Evolutionary conservation across 92 coral and sea anemone genomes (phyloP).

Genomic region (Chrysogorgia sp.): DNA sequence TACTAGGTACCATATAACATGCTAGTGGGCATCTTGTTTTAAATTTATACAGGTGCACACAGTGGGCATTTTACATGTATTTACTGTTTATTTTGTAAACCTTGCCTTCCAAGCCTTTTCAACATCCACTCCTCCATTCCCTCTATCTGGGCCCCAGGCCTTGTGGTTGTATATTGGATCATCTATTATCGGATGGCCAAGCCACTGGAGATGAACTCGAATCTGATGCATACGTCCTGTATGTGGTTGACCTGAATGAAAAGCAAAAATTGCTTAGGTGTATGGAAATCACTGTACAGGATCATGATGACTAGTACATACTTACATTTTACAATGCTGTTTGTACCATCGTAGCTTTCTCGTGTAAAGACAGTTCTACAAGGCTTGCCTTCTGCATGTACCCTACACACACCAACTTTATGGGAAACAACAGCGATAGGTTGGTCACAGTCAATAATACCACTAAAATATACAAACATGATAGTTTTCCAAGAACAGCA

Average conservation of each 20-base stretch:
- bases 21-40: no score
- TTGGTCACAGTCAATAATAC: slow-evolving; percentile 74
- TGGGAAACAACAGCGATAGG: slow-evolving; percentile 89
- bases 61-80: no score
- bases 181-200: slow-evolving; percentile 94
- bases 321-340: slow-evolving; percentile 94
- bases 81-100: background rate
- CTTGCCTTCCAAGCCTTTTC: slow-evolving; percentile 77
- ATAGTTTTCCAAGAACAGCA: background rate
- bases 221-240: slow-evolving; percentile 99
- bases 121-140: slow-evolving; percentile 88
- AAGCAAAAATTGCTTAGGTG: background rate
- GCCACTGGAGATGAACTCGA: slow-evolving; percentile 97
- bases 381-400: slow-evolving; percentile 74
- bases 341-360: slow-evolving; percentile 66
- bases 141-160: slow-evolving; percentile 90
- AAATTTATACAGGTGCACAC: no score
- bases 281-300: no score
- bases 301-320: background rate
- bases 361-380: slow-evolving; percentile 84
- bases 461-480: slow-evolving; percentile 54
- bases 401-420: slow-evolving; percentile 95
- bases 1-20: background rate
- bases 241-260: slow-evolving; percentile 72
- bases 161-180: slow-evolving; percentile 94